Conservation (phyloP, 2,113 vertebrate genomes). For the Pterophyllum scalare region DNA sequence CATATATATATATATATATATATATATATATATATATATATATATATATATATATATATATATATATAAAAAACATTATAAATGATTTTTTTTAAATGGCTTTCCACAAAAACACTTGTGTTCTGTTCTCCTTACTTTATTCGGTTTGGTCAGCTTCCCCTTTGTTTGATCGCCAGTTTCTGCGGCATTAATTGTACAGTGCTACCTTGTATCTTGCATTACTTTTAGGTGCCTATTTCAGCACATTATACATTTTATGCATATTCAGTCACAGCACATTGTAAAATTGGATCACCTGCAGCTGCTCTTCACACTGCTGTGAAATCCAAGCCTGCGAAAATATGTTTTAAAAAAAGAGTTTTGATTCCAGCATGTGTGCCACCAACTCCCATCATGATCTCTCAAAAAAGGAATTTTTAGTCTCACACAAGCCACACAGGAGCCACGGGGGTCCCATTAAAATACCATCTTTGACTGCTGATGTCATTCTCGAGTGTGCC, state of each 20-base stretch:
- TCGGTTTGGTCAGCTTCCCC: neutral
- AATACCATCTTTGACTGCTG: constrained; percentile 5
- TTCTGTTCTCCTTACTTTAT: neutral
- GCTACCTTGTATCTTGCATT: neutral
- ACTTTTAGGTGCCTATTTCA: neutral
- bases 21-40: no score
- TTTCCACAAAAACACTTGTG: neutral
- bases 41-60: no score
- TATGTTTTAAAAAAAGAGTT: neutral
- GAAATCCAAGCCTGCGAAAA: constrained; percentile 23
- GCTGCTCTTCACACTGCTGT: neutral
- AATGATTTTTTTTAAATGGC: no score
- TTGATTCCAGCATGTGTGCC: constrained; percentile 1
- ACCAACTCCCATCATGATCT: neutral
- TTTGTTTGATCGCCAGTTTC: neutral
- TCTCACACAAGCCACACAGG: constrained; percentile 10
- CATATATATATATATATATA: no score
- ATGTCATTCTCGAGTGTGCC: constrained; percentile 1
- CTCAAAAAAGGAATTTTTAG: neutral
- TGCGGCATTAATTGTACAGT: neutral
- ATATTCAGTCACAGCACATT: neutral
- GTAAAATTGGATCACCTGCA: neutral
- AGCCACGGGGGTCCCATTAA: constrained; percentile 42
- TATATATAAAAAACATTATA: no score
- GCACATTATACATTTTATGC: neutral